These are phyloP conservation scores for Cyanistes caeruleus DNA, from an alignment of 2,113 vertebrate species.

Conservation along the genomic window DNA sequence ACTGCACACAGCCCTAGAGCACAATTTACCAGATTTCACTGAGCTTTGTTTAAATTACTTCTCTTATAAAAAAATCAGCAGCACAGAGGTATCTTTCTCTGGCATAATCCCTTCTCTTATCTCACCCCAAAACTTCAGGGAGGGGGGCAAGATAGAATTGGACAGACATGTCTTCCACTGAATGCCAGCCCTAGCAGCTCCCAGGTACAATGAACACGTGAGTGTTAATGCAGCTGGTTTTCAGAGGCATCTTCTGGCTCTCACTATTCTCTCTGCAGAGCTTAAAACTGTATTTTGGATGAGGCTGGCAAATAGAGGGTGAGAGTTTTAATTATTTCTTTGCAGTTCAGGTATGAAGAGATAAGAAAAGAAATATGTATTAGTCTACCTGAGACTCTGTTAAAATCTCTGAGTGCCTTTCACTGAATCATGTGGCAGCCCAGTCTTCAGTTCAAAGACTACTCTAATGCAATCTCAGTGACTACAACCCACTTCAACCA, in stretches of 20 bases:
- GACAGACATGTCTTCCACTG: background rate
- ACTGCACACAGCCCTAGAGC: background rate
- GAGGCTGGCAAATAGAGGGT: background rate
- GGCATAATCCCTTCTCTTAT: background rate
- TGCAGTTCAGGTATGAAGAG: background rate
- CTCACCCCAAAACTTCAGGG: background rate
- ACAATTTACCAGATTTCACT: background rate
- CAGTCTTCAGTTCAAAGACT: conserved; percentile 1
- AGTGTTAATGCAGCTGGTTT: background rate
- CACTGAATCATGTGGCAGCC: background rate
- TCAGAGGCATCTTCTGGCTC: background rate
- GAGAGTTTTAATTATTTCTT: conserved; percentile 25
- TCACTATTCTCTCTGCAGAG: background rate
- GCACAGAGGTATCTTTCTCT: background rate
- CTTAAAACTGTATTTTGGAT: conserved; percentile 9
- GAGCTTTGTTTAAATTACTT: background rate
- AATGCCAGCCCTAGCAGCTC: background rate
- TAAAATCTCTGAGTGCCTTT: conserved; percentile 38
- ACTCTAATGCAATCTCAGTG: background rate
- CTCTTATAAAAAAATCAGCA: background rate
- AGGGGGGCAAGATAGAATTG: background rate
- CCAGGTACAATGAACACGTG: background rate
- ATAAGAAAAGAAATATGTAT: conserved; percentile 35
- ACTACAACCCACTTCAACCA: background rate
- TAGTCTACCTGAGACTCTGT: background rate